Conservation (phyloP, 2,888 invertebrate genomes). For the Cataglyphis livida region DNA sequence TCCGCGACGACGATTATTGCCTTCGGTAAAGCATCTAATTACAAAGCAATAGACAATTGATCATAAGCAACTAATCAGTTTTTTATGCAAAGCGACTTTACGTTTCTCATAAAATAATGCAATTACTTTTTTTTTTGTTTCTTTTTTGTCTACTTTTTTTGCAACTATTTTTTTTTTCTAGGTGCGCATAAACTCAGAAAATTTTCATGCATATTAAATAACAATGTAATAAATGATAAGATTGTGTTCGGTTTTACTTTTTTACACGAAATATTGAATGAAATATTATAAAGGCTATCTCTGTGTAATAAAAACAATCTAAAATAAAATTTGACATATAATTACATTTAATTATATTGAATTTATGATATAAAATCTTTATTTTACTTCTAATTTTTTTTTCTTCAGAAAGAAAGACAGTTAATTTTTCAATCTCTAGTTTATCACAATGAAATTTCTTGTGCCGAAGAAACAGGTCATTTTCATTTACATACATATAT, state of each 20-base stretch:
- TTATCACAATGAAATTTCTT: background rate
- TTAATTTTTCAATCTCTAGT: background rate
- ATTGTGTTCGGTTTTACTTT: background rate
- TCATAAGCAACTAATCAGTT: background rate
- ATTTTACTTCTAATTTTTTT: background rate
- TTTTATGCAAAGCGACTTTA: background rate
- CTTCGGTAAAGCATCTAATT: background rate
- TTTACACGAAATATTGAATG: background rate
- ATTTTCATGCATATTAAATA: background rate
- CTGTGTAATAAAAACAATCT: background rate
- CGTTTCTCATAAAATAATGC: background rate
- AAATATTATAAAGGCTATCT: background rate
- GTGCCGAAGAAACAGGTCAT: background rate
- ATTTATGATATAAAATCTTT: background rate
- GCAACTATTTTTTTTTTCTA: too few relatives aligned
- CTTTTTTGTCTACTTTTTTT: too few relatives aligned
- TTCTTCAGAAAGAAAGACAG: background rate
- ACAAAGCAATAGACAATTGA: slow-evolving; percentile 24
- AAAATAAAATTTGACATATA: background rate
- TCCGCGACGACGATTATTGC: slow-evolving; percentile 14
- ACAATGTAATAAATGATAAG: background rate
- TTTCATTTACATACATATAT: slow-evolving; percentile 8
- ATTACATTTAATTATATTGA: background rate
- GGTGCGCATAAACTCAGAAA: background rate
- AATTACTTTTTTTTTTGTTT: background rate